phyloP scores from a whole-genome alignment of 2,113 vertebrate species.

The Pipra filicauda region DNA sequence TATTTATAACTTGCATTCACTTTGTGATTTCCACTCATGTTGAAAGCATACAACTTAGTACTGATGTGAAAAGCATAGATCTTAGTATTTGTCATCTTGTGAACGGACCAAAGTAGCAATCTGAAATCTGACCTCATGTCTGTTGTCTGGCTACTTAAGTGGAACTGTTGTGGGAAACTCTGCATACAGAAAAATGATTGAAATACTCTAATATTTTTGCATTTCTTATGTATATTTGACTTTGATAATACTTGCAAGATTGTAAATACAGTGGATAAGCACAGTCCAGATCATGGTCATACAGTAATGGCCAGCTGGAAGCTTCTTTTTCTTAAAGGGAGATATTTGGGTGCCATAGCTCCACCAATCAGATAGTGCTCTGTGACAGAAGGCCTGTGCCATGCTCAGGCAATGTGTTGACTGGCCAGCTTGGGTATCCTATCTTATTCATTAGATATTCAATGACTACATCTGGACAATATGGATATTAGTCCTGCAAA shows the following conservation, averaged over 20 bases:
- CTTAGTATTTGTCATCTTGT: neutral
- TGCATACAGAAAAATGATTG: neutral
- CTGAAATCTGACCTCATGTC: neutral
- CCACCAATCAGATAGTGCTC: accelerated
- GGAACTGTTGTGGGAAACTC: neutral
- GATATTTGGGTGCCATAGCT: neutral
- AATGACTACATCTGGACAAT: neutral
- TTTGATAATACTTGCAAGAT: neutral
- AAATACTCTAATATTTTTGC: neutral
- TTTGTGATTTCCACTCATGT: neutral
- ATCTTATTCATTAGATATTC: neutral
- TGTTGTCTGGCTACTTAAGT: neutral
- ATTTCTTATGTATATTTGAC: neutral
- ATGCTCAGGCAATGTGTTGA: neutral
- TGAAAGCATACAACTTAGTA: neutral
- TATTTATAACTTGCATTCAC: conserved; percentile 35
- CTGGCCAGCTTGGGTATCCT: neutral
- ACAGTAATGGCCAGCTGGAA: neutral
- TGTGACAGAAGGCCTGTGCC: accelerated
- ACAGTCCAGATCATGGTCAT: neutral
- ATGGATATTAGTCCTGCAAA: neutral
- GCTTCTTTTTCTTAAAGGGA: neutral
- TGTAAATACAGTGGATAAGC: neutral
- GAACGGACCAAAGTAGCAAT: neutral
- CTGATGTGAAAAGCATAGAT: neutral